Evolutionary conservation across 2,797 vertebrate species (phyloP), one percentile per base, ranked within the genome.

Genomic region (Nyctibius grandis): DNA sequence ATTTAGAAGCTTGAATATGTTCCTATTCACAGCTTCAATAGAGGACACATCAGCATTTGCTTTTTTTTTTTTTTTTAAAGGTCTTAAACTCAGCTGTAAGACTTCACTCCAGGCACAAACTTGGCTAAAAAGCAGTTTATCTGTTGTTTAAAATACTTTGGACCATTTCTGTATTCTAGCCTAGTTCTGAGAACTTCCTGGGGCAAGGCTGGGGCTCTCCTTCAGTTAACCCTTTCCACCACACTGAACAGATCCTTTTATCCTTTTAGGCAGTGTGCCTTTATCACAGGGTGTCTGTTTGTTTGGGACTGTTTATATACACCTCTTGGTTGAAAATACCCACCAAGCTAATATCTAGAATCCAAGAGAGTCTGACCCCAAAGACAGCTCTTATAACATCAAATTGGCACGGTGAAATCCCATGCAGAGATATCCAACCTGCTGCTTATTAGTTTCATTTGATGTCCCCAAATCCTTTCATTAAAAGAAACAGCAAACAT

Each of bases 1-100:
- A 85, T 95, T 95, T 83, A 93, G 94, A 95, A 91, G 38, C 38
- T 48, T 72, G 38, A 95, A 83, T 72, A 83, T 75, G 28, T 44
- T 95, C 56, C 53, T 91, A 64, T 92, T 93, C 88, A 89, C 12
- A 68, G 38, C 67, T 93, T 83, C 67, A 94, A 64, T 13, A 76
- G 34, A 93, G 57, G 57, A 92, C 69, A 81, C 64, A 94, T 83
- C 80, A 93, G 74, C 29, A 17, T 72, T 83, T 82, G 34, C 1
- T 4, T 19, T 13, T 6, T 47, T 29, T 31, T 34, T 36, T 29
- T 51, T 31, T 45, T 77, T 68, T 36, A 21, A 33, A 56, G 15
- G 45, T 83, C 67, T 87, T 54, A 74, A 87, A 63, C 28, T 82
- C 77, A 93, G 74, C 72, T 94, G 26, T 42, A 79, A 82, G 63